Evolutionary conservation across 2,113 vertebrate species (phyloP), one percentile per base, ranked within the genome.

Genomic region (Donacobius atricapilla): DNA sequence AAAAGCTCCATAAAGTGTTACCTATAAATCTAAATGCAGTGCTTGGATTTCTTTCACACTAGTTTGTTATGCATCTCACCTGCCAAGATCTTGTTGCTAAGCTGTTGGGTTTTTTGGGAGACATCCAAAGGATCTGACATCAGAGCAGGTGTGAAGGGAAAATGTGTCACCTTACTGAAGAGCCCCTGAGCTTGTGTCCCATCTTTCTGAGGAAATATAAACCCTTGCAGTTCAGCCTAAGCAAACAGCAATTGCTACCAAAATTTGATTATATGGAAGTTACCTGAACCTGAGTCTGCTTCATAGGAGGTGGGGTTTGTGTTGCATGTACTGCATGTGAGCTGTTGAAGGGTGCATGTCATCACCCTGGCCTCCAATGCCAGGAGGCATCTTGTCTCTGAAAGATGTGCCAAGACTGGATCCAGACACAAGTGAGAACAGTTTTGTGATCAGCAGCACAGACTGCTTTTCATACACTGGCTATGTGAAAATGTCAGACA

Each of bases 31-130:
- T 10, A 91, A 93, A 89, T 50, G 44, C 71, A 81, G 12, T 11
- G 47, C 28, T 57, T 79, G 44, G 33, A 19, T 66, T 87, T 63
- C 28, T 76, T 87, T 91, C 44, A 58, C 27, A 25, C 44, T 42
- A 9, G 27, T 51, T 60, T 50, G 22, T 65, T 78, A 15, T 10
- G 13, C 30, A 13, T 61, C 56, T 89, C 69, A 58, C 65, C 57
- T 90, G 63, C 68, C 90, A 89, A 84, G 77, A 65, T 65, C n/a
- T 84, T 47, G 22, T 7, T 90, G 73, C 65, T 78, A 35, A 78
- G 78, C 40, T 42, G 11, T 57, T 87, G 58, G 23, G 4, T 63
- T 51, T 84, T 90, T 28, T 57, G 48, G 56, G 90, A 64, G 39
- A 58, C 9, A 56, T 68, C 21, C 65, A 73, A 65, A 89, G 64